Base-by-base conservation (phyloP, 2,888 invertebrate species). In the Branchipolynoe longqiensis region DNA sequence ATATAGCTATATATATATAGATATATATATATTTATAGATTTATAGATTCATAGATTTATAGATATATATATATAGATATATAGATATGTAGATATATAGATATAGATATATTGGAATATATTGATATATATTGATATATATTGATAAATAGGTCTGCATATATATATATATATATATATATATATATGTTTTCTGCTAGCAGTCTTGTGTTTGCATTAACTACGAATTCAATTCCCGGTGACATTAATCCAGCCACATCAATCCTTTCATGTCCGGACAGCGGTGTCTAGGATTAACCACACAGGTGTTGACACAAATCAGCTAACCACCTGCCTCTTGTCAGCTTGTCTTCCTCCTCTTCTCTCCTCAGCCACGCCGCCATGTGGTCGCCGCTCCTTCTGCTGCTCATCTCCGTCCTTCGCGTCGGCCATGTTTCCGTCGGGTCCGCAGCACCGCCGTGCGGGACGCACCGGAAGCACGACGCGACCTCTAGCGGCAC, bases 91-190 rank as follows among this genome's bases (percentile, higher is more conserved):
- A 48, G 8, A 48, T 48, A 48, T 48, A 48, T 85, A 59, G 64
- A 64, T 85, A 64, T 85, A 74, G 85, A 56, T 81, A 73, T 86
- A 38, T 78, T 54, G 78, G 56, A 78, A 69, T 86, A 56, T 85
- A 74, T 85, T 36, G 56, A 58, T 85, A 33, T 85, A 58, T 81
- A 64, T 85, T 33, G 74, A 56, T 85, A 74, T 85, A 48, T 85
- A 48, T 81, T 22, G 56, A 74, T 81, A 56, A 78, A 28, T 85
- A 64, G 8, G 18, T 48, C 8, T 48, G 18, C 18, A 48, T 48
- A 48, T 48, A 48, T 48, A 48, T 48, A 48, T 48, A 48, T 48
- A 48, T 48, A 48, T 48, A 48, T 48, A 48, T 48, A 54, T 54
- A 54, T 54, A 54, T 54, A 22, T 54, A 54, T 22, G 14, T 22